Evolutionary conservation across 2,888 invertebrate species (phyloP).

Genomic region (Xanthostigma xanthostigma): DNA sequence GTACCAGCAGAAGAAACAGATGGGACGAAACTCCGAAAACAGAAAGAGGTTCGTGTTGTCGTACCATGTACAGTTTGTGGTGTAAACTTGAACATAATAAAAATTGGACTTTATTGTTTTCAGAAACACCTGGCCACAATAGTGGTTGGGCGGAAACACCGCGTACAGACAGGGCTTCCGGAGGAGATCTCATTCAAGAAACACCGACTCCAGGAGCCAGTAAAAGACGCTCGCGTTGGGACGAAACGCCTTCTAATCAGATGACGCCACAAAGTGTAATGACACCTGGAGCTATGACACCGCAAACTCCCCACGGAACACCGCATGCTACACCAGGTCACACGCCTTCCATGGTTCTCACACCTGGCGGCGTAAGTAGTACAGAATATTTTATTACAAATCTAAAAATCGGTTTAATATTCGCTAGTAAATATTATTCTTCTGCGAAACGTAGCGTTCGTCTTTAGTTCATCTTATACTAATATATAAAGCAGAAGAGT

Average conservation of each 20-base stretch:
- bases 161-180: constrained; percentile 73
- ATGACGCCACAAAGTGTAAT: constrained; percentile 42
- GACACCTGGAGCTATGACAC: constrained; percentile 47
- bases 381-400: too few species aligned
- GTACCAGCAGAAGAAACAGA: constrained; percentile 75
- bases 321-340: constrained; percentile 56
- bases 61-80: neutral
- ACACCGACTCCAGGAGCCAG: constrained; percentile 90
- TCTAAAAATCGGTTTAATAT: too few species aligned
- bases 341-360: constrained; percentile 46
- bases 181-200: constrained; percentile 57
- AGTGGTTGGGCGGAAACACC: constrained; percentile 99
- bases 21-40: constrained; percentile 99
- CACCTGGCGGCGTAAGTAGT: constrained; percentile 48
- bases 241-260: constrained; percentile 82
- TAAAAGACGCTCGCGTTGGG: constrained; percentile 95
- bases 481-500: too few species aligned
- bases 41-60: constrained; percentile 49
- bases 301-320: constrained; percentile 54
- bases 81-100: neutral
- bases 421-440: too few species aligned
- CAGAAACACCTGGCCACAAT: constrained; percentile 88
- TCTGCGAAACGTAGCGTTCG: too few species aligned
- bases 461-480: too few species aligned
- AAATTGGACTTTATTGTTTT: neutral